These are phyloP conservation scores for Spea bombifrons DNA, from an alignment of 2,113 vertebrate species.

Conservation along the genomic window DNA sequence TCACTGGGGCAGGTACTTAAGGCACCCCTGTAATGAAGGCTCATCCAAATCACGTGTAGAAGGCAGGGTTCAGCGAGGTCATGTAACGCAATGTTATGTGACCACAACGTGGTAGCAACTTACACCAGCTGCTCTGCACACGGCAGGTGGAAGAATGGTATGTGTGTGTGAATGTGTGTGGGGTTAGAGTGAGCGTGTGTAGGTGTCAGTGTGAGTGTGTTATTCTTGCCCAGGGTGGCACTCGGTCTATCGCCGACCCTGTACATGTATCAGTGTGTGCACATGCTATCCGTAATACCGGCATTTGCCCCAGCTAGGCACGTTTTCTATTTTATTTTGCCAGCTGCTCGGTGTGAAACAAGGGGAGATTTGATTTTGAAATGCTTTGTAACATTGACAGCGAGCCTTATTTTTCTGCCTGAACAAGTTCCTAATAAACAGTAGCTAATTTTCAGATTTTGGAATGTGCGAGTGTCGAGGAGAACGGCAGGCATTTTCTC, in stretches of 20 bases:
- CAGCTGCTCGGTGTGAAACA: background rate
- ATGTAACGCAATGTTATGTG: too few species aligned
- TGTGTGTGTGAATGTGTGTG: too few species aligned
- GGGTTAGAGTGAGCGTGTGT: too few species aligned
- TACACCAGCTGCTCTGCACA: too few species aligned
- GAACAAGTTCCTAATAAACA: constrained; percentile 6
- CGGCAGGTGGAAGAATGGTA: too few species aligned
- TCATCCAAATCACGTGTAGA: too few species aligned
- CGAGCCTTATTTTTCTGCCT: background rate
- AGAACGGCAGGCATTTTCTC: constrained; percentile 22
- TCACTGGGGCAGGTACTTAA: too few species aligned
- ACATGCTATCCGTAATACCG: background rate
- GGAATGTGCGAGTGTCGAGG: constrained; percentile 2
- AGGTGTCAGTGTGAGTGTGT: too few species aligned
- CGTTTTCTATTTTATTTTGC: background rate
- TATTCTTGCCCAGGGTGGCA: too few species aligned
- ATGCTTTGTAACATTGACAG: constrained; percentile 1
- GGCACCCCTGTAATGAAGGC: too few species aligned
- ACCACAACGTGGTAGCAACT: too few species aligned
- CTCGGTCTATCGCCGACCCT: background rate
- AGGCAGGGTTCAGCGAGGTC: too few species aligned
- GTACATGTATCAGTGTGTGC: background rate
- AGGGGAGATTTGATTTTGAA: background rate
- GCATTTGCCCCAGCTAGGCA: background rate
- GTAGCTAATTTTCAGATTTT: constrained; percentile 19